These are phyloP conservation scores for Xenopus laevis DNA, from an alignment of 2,113 vertebrate genomes.

Conservation along the genomic window DNA sequence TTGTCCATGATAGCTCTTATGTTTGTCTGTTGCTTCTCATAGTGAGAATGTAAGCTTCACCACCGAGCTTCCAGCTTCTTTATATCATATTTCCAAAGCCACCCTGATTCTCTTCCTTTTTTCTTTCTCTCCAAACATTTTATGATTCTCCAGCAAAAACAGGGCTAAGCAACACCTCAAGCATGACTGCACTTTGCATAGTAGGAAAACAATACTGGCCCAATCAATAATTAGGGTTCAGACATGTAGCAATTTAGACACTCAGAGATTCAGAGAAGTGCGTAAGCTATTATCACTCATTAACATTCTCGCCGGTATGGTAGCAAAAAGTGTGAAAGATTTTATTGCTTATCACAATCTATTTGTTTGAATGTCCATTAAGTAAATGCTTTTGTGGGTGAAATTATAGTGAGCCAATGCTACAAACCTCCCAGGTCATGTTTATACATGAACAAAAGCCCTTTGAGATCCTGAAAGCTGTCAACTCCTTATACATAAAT, in stretches of 20 bases:
- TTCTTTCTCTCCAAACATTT: background rate
- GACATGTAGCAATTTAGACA: background rate
- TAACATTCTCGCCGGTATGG: background rate
- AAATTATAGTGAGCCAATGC: slow-evolving; percentile 37
- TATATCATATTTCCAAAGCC: background rate
- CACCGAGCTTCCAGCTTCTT: too few relatives aligned
- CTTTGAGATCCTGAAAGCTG: slow-evolving; percentile 26
- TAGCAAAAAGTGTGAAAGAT: slow-evolving; percentile 29
- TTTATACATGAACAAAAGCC: slow-evolving; percentile 24
- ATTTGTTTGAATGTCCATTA: slow-evolving; percentile 43
- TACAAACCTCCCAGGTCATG: slow-evolving; percentile 29
- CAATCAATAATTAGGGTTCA: background rate
- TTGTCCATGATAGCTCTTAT: too few relatives aligned
- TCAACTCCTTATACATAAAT: slow-evolving; percentile 17
- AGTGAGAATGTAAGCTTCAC: too few relatives aligned
- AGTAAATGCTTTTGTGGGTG: slow-evolving; percentile 24
- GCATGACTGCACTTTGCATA: background rate
- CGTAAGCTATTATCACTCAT: slow-evolving; percentile 29
- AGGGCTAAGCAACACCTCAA: background rate
- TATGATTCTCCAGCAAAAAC: background rate
- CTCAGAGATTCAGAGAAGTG: slow-evolving; percentile 8
- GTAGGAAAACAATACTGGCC: background rate
- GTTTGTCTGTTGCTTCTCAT: too few relatives aligned
- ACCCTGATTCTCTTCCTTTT: too few relatives aligned
- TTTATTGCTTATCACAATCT: slow-evolving; percentile 32